phyloP scores from a whole-genome alignment of 2,113 vertebrate genomes.

The Phodopus roborovskii region DNA sequence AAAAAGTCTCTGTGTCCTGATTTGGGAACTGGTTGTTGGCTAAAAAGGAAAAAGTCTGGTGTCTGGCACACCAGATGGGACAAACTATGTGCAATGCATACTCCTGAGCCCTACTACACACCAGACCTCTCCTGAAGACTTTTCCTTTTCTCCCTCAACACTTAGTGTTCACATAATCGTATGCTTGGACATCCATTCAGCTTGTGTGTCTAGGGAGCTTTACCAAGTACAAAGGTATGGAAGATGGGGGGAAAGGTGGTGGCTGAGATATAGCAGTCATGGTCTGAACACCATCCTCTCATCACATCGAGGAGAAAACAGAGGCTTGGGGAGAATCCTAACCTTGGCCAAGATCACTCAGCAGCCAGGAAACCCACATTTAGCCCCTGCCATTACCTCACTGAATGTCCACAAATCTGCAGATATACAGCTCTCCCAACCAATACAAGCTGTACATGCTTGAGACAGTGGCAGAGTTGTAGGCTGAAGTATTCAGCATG shows the following conservation, averaged over 20 bases:
- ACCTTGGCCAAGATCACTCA: neutral
- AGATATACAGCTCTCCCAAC: neutral
- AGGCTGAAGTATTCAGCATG: neutral
- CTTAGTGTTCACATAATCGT: neutral
- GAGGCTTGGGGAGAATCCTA: neutral
- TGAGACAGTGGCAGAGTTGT: neutral
- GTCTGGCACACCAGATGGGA: neutral
- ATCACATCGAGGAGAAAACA: neutral
- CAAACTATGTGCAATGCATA: no score
- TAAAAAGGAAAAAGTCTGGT: neutral
- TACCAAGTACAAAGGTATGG: neutral
- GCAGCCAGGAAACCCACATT: neutral
- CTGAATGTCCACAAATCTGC: neutral
- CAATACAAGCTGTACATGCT: no score
- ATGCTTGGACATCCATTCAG: neutral
- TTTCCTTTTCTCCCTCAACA: neutral
- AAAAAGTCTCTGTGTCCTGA: neutral
- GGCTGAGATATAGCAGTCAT: no score
- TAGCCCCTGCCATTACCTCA: neutral
- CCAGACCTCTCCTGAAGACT: neutral
- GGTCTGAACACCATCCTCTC: neutral
- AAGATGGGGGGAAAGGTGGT: neutral
- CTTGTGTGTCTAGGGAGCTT: neutral
- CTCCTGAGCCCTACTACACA: no score
- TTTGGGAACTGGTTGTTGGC: neutral